A percentile compares a stretch with the other conserved stretches of the same genome.
These are phyloP conservation scores for Eilema sororculum DNA, from an alignment of 2,888 invertebrate species.

Conservation along the genomic window DNA sequence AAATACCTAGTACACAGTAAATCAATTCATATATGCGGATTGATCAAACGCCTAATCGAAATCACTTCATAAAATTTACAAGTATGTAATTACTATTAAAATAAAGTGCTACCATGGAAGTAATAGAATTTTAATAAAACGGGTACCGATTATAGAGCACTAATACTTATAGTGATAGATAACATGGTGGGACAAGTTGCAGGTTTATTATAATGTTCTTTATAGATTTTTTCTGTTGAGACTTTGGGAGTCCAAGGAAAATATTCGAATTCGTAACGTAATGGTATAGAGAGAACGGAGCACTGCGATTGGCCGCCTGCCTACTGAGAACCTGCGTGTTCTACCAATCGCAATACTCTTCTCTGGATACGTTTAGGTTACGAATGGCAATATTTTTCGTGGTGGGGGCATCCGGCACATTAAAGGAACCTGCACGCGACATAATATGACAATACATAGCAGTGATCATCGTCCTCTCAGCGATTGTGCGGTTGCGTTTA, in stretches of 20 bases:
- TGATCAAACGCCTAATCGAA: background rate
- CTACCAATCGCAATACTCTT: too few species aligned
- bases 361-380: too few species aligned
- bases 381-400: too few species aligned
- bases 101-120: background rate
- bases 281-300: too few species aligned
- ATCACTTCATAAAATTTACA: background rate
- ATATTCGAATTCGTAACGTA: too few species aligned
- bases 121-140: background rate
- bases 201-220: background rate
- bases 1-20: background rate
- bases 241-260: too few species aligned
- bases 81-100: slow-evolving; percentile 3
- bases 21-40: background rate
- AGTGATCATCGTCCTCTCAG: background rate
- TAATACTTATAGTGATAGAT: slow-evolving; percentile 3
- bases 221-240: background rate
- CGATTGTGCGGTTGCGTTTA: background rate
- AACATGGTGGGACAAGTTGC: background rate
- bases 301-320: too few species aligned
- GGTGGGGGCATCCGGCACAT: too few species aligned
- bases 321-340: too few species aligned
- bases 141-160: background rate
- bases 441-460: background rate
- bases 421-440: background rate